Evolutionary conservation across 2,797 vertebrate genomes (phyloP).

Genomic region (Coracias cyanogaster): DNA sequence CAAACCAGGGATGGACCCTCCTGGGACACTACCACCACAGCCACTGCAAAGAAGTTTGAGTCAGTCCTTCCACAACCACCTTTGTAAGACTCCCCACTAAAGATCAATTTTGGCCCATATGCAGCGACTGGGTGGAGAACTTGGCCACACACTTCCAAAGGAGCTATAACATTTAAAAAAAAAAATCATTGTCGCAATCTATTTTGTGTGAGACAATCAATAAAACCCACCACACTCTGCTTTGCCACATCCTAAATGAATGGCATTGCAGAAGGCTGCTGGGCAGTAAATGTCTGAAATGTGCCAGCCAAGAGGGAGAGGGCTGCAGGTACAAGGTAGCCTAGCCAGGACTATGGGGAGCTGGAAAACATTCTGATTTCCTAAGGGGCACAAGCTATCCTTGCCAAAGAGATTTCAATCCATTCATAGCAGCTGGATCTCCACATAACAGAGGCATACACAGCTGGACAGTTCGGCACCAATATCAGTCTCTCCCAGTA

Average conservation of each 20-base stretch:
- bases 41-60: not conserved
- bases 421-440: slow-evolving; percentile 10
- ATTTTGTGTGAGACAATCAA: not conserved
- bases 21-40: not conserved
- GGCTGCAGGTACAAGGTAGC: not conserved
- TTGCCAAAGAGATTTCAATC: slow-evolving; percentile 5
- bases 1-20: not conserved
- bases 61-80: not conserved
- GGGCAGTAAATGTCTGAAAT: not conserved
- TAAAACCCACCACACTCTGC: not conserved
- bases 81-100: not conserved
- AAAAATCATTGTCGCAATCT: not conserved
- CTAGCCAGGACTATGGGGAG: not conserved
- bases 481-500: not conserved
- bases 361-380: not conserved
- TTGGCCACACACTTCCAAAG: not conserved
- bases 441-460: not conserved
- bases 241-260: not conserved
- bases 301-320: not conserved
- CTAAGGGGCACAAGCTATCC: not conserved
- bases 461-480: not conserved
- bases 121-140: not conserved
- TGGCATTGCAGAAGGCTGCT: not conserved
- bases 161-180: not conserved
- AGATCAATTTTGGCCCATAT: not conserved